Evolutionary conservation across 2,888 invertebrate species (phyloP).

Genomic region (Palloptera scutellata): DNA sequence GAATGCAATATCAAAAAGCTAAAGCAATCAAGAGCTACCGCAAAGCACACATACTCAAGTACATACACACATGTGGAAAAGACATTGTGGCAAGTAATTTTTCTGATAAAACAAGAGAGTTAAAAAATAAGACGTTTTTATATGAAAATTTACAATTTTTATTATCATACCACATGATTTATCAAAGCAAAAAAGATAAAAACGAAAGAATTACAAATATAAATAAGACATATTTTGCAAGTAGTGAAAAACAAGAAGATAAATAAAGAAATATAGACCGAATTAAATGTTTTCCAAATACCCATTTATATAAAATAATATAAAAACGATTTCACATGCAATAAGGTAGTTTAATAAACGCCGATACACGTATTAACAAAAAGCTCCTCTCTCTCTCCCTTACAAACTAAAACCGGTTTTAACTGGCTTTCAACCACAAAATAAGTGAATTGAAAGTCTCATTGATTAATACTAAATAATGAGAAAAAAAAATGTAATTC

Average conservation of each 20-base stretch:
- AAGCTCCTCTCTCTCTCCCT: not conserved
- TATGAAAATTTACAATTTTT: no score
- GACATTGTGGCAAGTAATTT: not conserved
- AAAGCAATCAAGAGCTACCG: conserved; percentile 26
- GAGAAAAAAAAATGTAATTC: not conserved
- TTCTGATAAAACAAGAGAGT: not conserved
- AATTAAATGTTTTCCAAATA: no score
- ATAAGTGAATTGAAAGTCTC: conserved; percentile 6
- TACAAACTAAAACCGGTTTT: conserved; percentile 21
- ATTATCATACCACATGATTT: no score
- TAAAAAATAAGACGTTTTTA: no score
- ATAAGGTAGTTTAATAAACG: no score
- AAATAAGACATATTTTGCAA: not conserved
- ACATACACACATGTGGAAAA: conserved; percentile 9
- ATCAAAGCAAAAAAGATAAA: not conserved
- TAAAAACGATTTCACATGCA: no score
- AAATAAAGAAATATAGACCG: no score
- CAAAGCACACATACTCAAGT: conserved; percentile 22
- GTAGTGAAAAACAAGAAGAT: no score
- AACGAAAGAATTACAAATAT: conserved; percentile 24
- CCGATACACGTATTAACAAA: no score
- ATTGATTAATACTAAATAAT: conserved; percentile 16
- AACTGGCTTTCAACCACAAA: not conserved
- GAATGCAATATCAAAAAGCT: conserved; percentile 19
- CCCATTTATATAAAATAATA: no score